Conservation (phyloP, 2,888 invertebrate genomes). For the Anticlea derivata region DNA sequence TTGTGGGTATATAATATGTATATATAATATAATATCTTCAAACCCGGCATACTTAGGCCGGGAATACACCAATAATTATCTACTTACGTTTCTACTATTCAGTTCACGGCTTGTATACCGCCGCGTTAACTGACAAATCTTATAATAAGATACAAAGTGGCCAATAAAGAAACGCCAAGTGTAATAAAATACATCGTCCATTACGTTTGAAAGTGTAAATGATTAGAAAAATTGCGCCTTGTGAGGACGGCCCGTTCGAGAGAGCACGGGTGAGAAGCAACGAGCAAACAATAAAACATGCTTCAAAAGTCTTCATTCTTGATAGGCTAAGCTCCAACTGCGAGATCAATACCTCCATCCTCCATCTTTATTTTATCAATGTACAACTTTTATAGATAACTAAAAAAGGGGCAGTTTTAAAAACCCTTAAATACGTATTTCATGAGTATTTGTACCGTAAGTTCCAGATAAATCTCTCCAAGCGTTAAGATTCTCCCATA, state of each 20-base stretch:
- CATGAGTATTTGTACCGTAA: too few species aligned
- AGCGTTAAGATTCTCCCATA: too few species aligned
- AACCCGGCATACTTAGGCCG: constrained; percentile 10
- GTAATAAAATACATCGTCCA: constrained; percentile 7
- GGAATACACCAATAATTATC: not conserved
- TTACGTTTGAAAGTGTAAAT: not conserved
- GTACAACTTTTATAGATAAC: too few species aligned
- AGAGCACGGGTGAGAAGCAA: not conserved
- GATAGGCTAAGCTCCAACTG: too few species aligned
- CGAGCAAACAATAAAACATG: not conserved
- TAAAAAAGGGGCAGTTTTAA: too few species aligned
- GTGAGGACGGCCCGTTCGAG: constrained; percentile 5
- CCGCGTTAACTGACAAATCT: constrained; percentile 7
- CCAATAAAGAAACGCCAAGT: not conserved
- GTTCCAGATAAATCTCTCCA: too few species aligned
- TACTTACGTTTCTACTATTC: constrained; percentile 1
- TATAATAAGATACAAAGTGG: constrained; percentile 9
- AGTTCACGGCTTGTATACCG: constrained; percentile 8
- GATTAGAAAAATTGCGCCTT: not conserved
- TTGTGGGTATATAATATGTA: not conserved
- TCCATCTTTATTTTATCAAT: too few species aligned
- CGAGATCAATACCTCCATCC: too few species aligned
- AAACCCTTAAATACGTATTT: too few species aligned
- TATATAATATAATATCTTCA: not conserved
- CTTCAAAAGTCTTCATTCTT: constrained; percentile 1